Conservation (phyloP, 2,113 vertebrate genomes). For the Onychorhynchus coronatus region DNA sequence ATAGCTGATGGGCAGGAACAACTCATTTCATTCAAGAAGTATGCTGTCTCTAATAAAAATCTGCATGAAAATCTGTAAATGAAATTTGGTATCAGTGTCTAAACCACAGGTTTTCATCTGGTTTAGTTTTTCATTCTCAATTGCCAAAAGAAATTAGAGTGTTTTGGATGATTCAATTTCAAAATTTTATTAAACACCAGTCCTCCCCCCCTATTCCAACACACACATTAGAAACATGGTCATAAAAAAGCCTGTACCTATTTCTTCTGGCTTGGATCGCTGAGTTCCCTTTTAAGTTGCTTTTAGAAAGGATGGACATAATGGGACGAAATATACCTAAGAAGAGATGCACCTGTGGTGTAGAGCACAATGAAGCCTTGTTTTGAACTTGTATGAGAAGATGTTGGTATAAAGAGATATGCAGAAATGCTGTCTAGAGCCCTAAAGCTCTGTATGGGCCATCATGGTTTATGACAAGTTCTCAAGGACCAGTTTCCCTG, state of each 20-base stretch:
- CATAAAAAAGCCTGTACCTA: background rate
- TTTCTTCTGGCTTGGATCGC: background rate
- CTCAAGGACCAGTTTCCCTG: background rate
- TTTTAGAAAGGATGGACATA: background rate
- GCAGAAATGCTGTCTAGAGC: background rate
- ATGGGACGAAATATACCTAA: background rate
- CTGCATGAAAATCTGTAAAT: slow-evolving; percentile 14
- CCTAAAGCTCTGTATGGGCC: background rate
- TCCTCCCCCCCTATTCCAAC: no score
- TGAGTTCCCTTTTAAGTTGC: background rate
- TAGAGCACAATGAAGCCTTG: background rate
- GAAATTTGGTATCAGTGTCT: background rate
- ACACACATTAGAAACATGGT: background rate
- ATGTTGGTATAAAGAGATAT: background rate
- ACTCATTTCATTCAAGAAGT: background rate
- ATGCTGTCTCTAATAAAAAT: slow-evolving; percentile 2
- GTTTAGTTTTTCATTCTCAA: background rate
- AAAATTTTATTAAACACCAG: background rate
- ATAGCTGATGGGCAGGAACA: background rate
- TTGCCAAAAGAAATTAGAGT: background rate
- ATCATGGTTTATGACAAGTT: background rate
- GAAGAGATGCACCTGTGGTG: background rate
- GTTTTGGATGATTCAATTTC: background rate
- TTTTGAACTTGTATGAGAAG: background rate
- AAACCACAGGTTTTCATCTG: slow-evolving; percentile 4